A percentile compares a stretch with the other conserved stretches of the same genome.
Conservation (phyloP, 2,797 vertebrate genomes). For the Alca torda region DNA sequence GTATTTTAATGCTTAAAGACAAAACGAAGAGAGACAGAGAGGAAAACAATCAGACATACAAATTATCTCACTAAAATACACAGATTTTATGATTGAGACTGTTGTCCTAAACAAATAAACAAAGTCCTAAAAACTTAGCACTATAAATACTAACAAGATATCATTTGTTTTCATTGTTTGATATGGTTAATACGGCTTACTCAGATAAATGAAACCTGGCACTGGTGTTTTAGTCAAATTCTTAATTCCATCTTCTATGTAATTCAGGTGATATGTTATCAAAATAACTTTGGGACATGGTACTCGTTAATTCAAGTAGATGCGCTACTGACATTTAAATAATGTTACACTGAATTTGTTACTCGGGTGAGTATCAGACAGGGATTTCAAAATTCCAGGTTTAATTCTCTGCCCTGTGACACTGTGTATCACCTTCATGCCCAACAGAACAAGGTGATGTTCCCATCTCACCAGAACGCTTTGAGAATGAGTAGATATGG, state of each 20-base stretch:
- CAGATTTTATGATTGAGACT: neutral
- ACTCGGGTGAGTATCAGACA: neutral
- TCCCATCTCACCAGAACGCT: neutral
- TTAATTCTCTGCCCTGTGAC: neutral
- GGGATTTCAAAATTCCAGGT: neutral
- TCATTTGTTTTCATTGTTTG: neutral
- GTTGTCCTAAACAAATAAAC: neutral
- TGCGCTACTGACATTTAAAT: neutral
- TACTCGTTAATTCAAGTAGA: neutral
- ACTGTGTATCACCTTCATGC: neutral
- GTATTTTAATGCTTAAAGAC: conserved; percentile 70
- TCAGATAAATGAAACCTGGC: neutral
- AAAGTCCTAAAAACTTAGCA: neutral
- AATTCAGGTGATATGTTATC: neutral
- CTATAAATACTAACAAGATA: neutral
- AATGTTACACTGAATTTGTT: neutral
- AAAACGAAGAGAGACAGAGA: conserved; percentile 22
- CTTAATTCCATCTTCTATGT: neutral
- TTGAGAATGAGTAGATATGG: neutral
- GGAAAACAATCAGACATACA: neutral
- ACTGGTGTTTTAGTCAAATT: neutral
- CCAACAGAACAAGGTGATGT: neutral
- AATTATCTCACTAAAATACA: neutral
- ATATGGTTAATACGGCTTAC: neutral
- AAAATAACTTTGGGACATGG: neutral